Conservation (phyloP, 1,140 invertebrate genomes). For the Batillaria attramentaria region DNA sequence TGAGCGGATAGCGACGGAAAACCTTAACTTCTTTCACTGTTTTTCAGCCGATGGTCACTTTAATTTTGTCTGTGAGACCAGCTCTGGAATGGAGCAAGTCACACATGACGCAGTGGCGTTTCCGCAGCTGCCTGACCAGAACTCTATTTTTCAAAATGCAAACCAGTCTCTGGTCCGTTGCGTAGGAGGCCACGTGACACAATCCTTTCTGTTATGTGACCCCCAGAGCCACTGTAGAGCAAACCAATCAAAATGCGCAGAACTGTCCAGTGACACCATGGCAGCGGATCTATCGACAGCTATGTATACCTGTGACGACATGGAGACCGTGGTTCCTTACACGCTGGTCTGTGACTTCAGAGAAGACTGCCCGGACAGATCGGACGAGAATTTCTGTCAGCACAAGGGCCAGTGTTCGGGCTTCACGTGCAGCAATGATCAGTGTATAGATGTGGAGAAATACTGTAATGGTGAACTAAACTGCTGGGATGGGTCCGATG, state of each 20-base stretch:
- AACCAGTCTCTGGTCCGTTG: neutral
- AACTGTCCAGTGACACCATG: neutral
- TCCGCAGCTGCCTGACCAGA: neutral
- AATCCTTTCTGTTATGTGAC: constrained; percentile 19
- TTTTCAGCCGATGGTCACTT: neutral
- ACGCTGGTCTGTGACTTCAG: constrained; percentile 26
- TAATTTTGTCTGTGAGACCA: constrained; percentile 14
- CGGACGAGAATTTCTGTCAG: constrained; percentile 17
- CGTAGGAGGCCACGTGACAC: neutral
- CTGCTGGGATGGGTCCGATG: constrained; percentile 30
- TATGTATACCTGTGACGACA: constrained; percentile 15
- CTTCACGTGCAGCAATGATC: neutral
- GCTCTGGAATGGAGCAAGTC: neutral
- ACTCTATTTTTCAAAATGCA: neutral
- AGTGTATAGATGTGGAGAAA: neutral
- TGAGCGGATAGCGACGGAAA: too few species aligned
- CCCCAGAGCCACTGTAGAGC: neutral
- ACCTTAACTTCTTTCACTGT: neutral
- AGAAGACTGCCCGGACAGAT: constrained; percentile 19
- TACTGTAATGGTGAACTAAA: constrained; percentile 1
- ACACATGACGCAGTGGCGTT: neutral
- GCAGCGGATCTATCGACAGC: too few species aligned
- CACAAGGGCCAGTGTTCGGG: neutral
- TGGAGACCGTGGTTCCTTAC: neutral
- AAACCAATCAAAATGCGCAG: neutral